phyloP scores from a whole-genome alignment of 2,113 vertebrate species.

The Oreochromis tanganicae region DNA sequence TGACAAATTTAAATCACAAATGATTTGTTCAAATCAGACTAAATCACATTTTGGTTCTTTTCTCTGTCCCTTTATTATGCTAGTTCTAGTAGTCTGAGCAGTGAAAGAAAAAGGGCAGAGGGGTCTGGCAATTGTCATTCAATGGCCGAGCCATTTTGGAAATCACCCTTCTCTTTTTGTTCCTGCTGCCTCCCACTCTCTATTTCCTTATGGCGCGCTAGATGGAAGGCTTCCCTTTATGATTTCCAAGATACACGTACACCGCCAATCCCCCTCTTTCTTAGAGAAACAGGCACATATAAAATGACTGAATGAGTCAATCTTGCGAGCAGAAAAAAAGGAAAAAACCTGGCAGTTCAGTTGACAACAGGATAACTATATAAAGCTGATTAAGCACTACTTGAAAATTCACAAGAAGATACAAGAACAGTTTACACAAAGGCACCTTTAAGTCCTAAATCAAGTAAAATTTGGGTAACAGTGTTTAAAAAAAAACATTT shows the following conservation, averaged over 20 bases:
- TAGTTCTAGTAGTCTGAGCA: conserved; percentile 48
- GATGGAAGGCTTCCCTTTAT: conserved; percentile 81
- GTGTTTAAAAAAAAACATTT: background rate
- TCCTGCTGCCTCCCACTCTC: conserved; percentile 61
- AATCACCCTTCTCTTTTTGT: conserved; percentile 68
- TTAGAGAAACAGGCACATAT: conserved; percentile 29
- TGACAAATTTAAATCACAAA: conserved; percentile 56
- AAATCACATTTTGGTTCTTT: conserved; percentile 74
- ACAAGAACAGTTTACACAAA: background rate
- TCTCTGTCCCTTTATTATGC: conserved; percentile 44
- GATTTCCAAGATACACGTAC: conserved; percentile 74
- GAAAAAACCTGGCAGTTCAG: background rate
- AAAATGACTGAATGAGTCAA: conserved; percentile 20
- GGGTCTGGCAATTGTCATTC: conserved; percentile 78
- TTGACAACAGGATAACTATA: background rate
- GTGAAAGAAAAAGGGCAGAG: conserved; percentile 41
- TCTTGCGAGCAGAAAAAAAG: background rate
- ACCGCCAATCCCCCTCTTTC: background rate
- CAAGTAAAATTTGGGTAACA: background rate
- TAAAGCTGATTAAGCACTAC: conserved; percentile 1
- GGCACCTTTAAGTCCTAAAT: background rate
- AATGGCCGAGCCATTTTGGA: conserved; percentile 71
- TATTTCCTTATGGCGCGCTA: conserved; percentile 74
- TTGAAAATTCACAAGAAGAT: conserved; percentile 16
- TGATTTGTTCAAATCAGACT: conserved; percentile 50